A percentile compares a stretch with the other conserved stretches of the same genome.
These are phyloP conservation scores for Sorex araneus DNA, from an alignment of 2,113 vertebrate genomes.

Conservation along the genomic window DNA sequence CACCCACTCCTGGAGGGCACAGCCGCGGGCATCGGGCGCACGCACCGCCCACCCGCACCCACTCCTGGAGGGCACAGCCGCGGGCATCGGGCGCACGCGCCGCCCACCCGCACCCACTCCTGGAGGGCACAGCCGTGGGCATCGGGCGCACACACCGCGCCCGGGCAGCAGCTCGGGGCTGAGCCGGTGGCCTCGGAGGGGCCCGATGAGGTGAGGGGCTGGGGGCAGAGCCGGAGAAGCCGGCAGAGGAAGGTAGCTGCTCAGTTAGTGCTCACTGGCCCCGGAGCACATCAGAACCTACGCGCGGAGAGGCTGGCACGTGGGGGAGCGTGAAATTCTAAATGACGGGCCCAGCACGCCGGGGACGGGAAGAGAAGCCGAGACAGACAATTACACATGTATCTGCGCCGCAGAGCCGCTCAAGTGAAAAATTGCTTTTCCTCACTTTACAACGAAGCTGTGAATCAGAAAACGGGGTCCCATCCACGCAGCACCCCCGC, in stretches of 20 bases:
- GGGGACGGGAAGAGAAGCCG: slow-evolving; percentile 6
- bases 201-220: too few relatives aligned
- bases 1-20: too few relatives aligned
- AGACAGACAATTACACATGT: slow-evolving; percentile 42
- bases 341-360: neutral
- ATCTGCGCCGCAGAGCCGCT: neutral
- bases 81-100: too few relatives aligned
- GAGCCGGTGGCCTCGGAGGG: too few relatives aligned
- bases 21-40: rapidly evolving
- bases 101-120: too few relatives aligned
- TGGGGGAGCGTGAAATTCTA: slow-evolving; percentile 38
- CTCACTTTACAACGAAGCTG: slow-evolving; percentile 15
- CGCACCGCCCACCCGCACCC: too few relatives aligned
- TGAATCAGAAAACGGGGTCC: neutral
- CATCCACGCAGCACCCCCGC: too few relatives aligned
- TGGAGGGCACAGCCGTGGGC: too few relatives aligned
- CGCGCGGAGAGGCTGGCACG: neutral
- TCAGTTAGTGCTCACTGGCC: slow-evolving; percentile 5
- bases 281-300: neutral
- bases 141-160: too few relatives aligned
- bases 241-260: slow-evolving; percentile 21
- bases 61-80: too few relatives aligned
- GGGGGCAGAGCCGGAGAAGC: too few relatives aligned
- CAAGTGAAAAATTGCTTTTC: slow-evolving; percentile 64
- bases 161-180: too few relatives aligned